Percentiles rank a stretch among this genome's conserved stretches.
Conservation (phyloP, 2,797 vertebrate genomes). For the Bufotes viridis region DNA sequence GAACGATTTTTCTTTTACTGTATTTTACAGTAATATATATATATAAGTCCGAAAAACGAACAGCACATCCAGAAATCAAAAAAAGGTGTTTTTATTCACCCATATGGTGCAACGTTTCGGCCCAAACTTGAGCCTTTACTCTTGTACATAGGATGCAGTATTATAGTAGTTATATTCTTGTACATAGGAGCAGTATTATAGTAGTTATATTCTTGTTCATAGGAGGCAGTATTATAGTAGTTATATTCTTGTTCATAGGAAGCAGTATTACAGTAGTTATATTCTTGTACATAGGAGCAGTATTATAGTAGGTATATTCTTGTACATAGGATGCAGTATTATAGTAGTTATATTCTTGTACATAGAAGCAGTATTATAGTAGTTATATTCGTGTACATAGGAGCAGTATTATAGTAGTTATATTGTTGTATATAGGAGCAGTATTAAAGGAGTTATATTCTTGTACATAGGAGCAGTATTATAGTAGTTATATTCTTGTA, state of each 20-base stretch:
- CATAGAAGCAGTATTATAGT: not conserved
- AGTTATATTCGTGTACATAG: not conserved
- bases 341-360: constrained; percentile 5
- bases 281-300: not conserved
- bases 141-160: not conserved
- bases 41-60: no score
- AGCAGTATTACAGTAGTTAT: not conserved
- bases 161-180: constrained; percentile 8
- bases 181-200: not conserved
- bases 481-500: no score
- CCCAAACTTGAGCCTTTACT: no score
- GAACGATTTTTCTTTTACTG: no score
- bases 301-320: not conserved
- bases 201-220: not conserved
- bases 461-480: not conserved
- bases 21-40: not conserved
- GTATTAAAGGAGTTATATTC: not conserved
- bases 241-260: no score
- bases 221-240: no score
- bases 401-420: not conserved
- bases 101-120: no score
- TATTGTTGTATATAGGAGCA: not conserved
- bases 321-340: not conserved
- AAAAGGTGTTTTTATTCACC: no score
- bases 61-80: no score